phyloP scores from a whole-genome alignment of 2,888 invertebrate species.

The Acleris emargana region DNA sequence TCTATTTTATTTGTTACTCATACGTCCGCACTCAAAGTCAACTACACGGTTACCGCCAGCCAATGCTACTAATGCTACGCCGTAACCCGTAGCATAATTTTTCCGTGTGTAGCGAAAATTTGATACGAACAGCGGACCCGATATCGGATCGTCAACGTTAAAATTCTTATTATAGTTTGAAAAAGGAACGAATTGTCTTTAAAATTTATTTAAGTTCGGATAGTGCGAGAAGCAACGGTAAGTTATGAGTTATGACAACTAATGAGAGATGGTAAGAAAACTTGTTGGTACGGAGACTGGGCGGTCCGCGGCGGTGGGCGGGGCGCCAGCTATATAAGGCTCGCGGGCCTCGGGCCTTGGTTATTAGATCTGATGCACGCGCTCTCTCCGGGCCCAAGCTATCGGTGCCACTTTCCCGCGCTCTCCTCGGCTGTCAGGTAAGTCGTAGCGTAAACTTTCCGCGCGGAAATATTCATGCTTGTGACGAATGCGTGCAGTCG shows the following conservation, averaged over 20 bases:
- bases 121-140: no score
- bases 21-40: no score
- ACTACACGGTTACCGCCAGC: no score
- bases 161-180: no score
- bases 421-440: conserved; percentile 45
- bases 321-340: conserved; percentile 77
- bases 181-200: no score
- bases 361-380: conserved; percentile 70
- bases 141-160: no score
- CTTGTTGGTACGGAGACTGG: conserved; percentile 52
- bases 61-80: no score
- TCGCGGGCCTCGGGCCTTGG: conserved; percentile 69
- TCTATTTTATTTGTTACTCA: no score
- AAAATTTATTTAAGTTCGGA: no score
- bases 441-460: conserved; percentile 39
- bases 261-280: conserved; percentile 42
- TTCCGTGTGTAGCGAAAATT: no score
- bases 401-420: conserved; percentile 44
- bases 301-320: conserved; percentile 73
- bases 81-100: no score
- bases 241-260: conserved; percentile 1
- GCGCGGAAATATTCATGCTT: conserved; percentile 21
- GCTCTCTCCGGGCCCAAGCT: conserved; percentile 61
- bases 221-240: no score
- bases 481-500: not conserved